These are phyloP conservation scores for Leucoraja erinaceus DNA, from an alignment of 2,113 vertebrate genomes.

Conservation along the genomic window DNA sequence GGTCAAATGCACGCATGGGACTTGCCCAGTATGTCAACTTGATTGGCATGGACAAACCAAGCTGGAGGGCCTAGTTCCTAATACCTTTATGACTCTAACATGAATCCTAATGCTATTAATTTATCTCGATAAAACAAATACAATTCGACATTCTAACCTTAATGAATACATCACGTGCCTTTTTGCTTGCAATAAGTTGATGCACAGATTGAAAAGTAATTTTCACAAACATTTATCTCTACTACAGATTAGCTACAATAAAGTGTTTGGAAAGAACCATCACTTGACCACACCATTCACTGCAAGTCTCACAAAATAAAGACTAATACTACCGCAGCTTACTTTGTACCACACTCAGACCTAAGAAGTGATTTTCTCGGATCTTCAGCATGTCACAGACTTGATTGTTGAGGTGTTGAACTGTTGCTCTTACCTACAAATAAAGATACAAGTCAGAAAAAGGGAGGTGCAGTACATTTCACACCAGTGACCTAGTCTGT, in stretches of 20 bases:
- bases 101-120: neutral
- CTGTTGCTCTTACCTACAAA: constrained; percentile 71
- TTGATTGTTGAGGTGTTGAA: constrained; percentile 71
- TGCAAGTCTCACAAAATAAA: neutral
- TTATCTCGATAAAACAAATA: constrained; percentile 8
- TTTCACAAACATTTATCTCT: neutral
- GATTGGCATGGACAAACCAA: too few relatives aligned
- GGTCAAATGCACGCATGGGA: too few relatives aligned
- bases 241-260: neutral
- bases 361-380: constrained; percentile 77
- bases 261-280: neutral
- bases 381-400: constrained; percentile 66
- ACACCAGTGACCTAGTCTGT: neutral
- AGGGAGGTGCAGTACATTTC: neutral
- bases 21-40: too few relatives aligned
- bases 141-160: constrained; percentile 55
- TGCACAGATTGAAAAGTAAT: neutral
- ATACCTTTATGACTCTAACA: neutral
- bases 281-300: neutral
- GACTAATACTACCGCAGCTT: constrained; percentile 45
- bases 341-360: constrained; percentile 79
- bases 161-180: constrained; percentile 79
- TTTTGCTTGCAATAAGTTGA: constrained; percentile 55
- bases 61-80: too few relatives aligned
- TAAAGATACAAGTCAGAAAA: constrained; percentile 21